Percentiles rank a stretch among this genome's conserved stretches.
Conservation (phyloP, 2,797 vertebrate genomes). For the Trachops cirrhosus region DNA sequence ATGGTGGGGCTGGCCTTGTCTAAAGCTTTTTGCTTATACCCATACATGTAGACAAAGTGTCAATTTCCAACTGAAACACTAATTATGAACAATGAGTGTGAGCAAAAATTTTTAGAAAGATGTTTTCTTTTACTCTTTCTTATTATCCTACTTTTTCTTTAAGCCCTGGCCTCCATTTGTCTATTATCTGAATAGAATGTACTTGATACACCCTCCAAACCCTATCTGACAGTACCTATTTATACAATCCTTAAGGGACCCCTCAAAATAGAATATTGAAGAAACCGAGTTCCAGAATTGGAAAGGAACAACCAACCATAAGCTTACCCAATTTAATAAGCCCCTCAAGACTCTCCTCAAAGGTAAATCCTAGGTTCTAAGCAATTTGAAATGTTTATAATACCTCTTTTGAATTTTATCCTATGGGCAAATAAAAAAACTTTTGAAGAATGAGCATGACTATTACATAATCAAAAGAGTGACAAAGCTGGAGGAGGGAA, state of each 20-base stretch:
- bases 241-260: background rate
- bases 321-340: background rate
- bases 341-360: slow-evolving; percentile 16
- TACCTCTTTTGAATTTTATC: slow-evolving; percentile 16
- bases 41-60: background rate
- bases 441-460: background rate
- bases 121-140: background rate
- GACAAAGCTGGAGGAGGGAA: no score
- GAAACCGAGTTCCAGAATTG: slow-evolving; percentile 28
- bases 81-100: background rate
- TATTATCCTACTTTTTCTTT: slow-evolving; percentile 17
- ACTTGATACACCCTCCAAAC: slow-evolving; percentile 18
- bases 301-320: background rate
- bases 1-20: background rate
- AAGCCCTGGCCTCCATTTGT: background rate
- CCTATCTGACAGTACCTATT: background rate
- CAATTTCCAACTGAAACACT: slow-evolving; percentile 15
- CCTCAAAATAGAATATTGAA: slow-evolving; percentile 38
- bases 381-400: slow-evolving; percentile 27
- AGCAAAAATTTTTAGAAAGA: slow-evolving; percentile 38
- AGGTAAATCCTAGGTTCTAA: slow-evolving; percentile 42
- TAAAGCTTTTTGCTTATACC: background rate
- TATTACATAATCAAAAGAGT: slow-evolving; percentile 14
- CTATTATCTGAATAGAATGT: slow-evolving; percentile 22
- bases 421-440: background rate